Base-by-base conservation (phyloP, 2,797 vertebrate genomes). In the Cetoscarus ocellatus region DNA sequence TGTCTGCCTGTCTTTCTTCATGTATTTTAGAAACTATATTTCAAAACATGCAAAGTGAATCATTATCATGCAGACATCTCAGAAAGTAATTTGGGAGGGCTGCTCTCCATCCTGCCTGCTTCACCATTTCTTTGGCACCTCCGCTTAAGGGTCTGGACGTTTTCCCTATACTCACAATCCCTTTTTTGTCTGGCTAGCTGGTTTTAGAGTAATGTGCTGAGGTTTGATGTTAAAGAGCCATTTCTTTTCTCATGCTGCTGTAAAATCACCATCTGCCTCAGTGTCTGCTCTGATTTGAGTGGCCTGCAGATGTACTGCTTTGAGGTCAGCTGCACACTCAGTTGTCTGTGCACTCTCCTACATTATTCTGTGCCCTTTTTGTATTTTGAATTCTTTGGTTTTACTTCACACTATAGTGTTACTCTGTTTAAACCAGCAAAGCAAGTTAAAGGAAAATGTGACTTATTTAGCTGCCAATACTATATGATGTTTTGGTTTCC, bases 191-290 rank as follows among this genome's bases (percentile, higher is more conserved):
- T 61, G 73, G 77, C 77, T 86, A 84, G 78, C 88, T 89, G 82
- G 54, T 82, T 88, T 90, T 80, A 86, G 86, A 90, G 79, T 82
- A 75, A 87, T 81, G 67, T 78, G 73, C 85, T 82, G 75, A 88
- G 78, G 80, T 90, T 90, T 85, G 84, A 88, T 88, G 77, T 86
- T 89, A 84, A 88, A 85, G 69, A 86, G 73, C 57, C 70, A 73
- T 81, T 84, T 91, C 74, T 84, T 84, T 79, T 59, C 70, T 62
- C 61, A 19, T 73, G 70, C 73, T 68, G 72, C 61, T 80, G 79
- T 82, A 87, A 90, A 88, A 84, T 88, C 75, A 67, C 79, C 84
- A 88, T 89, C 86, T 91, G 81, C 82, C 67, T 85, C 83, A 50
- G 65, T 84, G 82, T 86, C 76, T 83, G 59, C 61, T 84, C 68